phyloP scores from a whole-genome alignment of 2,888 invertebrate genomes.

The Anodontia alba region DNA sequence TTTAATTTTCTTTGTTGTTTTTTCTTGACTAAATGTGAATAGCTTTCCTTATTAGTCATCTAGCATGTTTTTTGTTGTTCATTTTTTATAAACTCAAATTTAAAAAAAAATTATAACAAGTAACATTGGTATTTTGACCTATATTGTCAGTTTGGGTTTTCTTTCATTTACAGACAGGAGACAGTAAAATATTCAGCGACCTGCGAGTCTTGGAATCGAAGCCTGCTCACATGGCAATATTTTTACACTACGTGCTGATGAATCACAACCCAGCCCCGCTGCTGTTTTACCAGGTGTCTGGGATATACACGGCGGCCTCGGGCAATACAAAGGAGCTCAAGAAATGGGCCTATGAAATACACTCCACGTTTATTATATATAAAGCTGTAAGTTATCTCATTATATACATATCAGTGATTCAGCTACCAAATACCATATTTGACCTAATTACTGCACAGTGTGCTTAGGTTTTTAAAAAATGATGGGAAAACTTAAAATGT shows the following conservation, averaged over 20 bases:
- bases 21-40: no score
- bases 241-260: conserved; percentile 94
- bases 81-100: no score
- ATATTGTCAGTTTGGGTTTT: no score
- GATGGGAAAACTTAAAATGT: no score
- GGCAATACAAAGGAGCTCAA: conserved; percentile 95
- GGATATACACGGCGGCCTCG: conserved; percentile 91
- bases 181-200: conserved; percentile 90
- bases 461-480: neutral
- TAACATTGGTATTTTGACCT: no score
- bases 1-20: no score
- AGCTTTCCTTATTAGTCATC: no score
- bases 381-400: conserved; percentile 79
- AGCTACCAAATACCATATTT: neutral
- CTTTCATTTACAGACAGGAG: conserved; percentile 67
- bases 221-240: conserved; percentile 96
- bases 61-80: no score
- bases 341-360: conserved; percentile 99
- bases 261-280: conserved; percentile 92
- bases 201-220: conserved; percentile 93
- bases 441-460: no score
- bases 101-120: no score
- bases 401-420: neutral
- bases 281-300: conserved; percentile 96
- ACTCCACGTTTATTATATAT: conserved; percentile 91